Evolutionary conservation across 2,888 invertebrate species (phyloP), one percentile per base, ranked within the genome.

Genomic region (Drosophila peninsularis): DNA sequence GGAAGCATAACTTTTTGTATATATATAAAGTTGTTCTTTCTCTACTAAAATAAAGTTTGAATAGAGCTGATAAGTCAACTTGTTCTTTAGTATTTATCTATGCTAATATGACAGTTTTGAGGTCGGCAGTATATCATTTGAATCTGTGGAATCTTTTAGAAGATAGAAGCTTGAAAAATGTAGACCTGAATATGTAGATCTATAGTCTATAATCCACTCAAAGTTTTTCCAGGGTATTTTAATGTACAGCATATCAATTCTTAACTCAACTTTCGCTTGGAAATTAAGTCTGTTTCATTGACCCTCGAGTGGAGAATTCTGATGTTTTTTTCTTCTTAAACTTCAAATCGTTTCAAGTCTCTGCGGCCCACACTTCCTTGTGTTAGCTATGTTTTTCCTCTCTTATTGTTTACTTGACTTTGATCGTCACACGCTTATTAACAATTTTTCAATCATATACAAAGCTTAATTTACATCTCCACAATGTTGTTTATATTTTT

Each of bases 381-480:
- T 63, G 45, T 24, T 10, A 17, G 32, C 19, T 36, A 7, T 19
- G 62, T 52, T 52, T 34, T 50, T 50, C 27, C 24, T 27, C 27
- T 37, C 14, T 37, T 41, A n/a, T 41, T 49, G 34, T 45, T 37
- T 52, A 36, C 36, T 45, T 47, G 34, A 36, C 57, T 41, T 36
- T 69, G 45, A 45, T 34, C 62, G 49, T 13, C 39, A 30, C 50
- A 37, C 52, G 39, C 39, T 44, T 65, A 62, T 69, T 63, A 50
- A 67, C 62, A 44, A 60, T 71, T 55, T 47, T 74, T 60, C 52
- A 50, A 54, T 50, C 41, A 56, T 63, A 72, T 55, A 67, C 60
- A 72, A 67, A 13, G 52, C 37, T 61, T 36, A 61, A 78, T 75
- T 73, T 78, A 78, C 75, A 75, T 75, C 62, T 63, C 42, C 37